A percentile compares a stretch with the other conserved stretches of the same genome.
Conservation (phyloP, 2,888 invertebrate genomes). For the Orthonychiurus folsomi region DNA sequence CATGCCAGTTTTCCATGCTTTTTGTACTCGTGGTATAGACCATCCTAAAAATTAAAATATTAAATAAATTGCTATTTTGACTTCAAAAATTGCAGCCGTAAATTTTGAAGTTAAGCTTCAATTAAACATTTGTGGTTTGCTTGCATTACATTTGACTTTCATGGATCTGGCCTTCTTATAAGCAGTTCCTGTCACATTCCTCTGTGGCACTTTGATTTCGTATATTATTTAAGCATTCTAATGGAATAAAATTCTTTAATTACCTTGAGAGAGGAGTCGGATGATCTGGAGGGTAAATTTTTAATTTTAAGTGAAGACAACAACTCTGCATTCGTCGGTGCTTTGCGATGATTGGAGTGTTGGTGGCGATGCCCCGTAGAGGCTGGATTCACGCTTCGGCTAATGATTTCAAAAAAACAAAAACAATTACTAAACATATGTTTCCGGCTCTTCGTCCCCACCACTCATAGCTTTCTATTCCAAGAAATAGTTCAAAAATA, state of each 20-base stretch:
- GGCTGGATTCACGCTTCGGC: conserved; percentile 20
- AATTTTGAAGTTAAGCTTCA: conserved; percentile 82
- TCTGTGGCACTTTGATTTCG: too few species aligned
- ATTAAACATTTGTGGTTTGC: too few species aligned
- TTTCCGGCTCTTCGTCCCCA: neutral
- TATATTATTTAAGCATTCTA: too few species aligned
- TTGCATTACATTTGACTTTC: too few species aligned
- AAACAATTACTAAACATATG: neutral
- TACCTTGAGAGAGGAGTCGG: conserved; percentile 53
- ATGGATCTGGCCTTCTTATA: too few species aligned
- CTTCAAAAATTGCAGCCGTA: conserved; percentile 69
- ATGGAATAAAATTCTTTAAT: too few species aligned
- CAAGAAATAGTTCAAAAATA: too few species aligned
- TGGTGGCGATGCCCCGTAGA: conserved; percentile 23
- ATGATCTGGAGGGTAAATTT: conserved; percentile 76
- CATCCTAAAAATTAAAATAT: too few species aligned
- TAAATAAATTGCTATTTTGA: too few species aligned
- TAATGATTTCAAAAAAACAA: conserved; percentile 5
- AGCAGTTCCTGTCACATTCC: too few species aligned
- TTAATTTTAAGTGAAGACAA: conserved; percentile 54
- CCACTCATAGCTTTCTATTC: too few species aligned
- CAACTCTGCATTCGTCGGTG: conserved; percentile 31
- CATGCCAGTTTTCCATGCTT: conserved; percentile 95
- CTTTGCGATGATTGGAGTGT: conserved; percentile 30
- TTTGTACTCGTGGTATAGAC: conserved; percentile 96